Evolutionary conservation across 2,888 invertebrate genomes (phyloP).

Genomic region (Zygogramma bicolorata): DNA sequence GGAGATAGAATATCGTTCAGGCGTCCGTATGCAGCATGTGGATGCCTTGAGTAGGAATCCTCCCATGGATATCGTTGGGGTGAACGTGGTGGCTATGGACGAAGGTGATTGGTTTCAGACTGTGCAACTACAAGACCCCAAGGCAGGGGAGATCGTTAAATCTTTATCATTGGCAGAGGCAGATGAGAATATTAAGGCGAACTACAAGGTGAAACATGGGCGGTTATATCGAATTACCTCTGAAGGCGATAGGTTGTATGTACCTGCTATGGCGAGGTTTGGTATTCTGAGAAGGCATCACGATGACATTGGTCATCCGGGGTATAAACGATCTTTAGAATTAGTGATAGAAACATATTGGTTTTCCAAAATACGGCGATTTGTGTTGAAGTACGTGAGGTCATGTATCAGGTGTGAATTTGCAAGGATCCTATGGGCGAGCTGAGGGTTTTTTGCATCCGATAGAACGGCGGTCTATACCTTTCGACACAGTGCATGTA

Average conservation of each 20-base stretch:
- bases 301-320: slow-evolving; percentile 3
- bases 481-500: slow-evolving; percentile 30
- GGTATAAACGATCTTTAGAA: neutral
- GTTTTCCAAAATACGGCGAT: slow-evolving; percentile 36
- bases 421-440: slow-evolving; percentile 44
- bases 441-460: slow-evolving; percentile 22
- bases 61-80: neutral
- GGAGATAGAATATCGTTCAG: slow-evolving; percentile 31
- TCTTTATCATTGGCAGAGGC: slow-evolving; percentile 19
- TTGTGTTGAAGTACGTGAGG: slow-evolving; percentile 30
- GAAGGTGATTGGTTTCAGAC: slow-evolving; percentile 41
- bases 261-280: slow-evolving; percentile 25
- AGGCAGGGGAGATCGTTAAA: slow-evolving; percentile 31
- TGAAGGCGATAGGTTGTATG: slow-evolving; percentile 23
- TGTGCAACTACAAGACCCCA: slow-evolving; percentile 39
- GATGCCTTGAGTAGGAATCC: slow-evolving; percentile 22
- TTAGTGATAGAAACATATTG: slow-evolving; percentile 22
- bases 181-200: slow-evolving; percentile 25
- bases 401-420: slow-evolving; percentile 55
- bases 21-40: slow-evolving; percentile 19
- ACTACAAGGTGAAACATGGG: slow-evolving; percentile 36
- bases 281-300: neutral
- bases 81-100: slow-evolving; percentile 23
- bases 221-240: slow-evolving; percentile 29
- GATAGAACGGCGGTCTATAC: slow-evolving; percentile 14